Evolutionary conservation across 2,797 vertebrate species (phyloP).

Genomic region (Eleutherodactylus coqui): DNA sequence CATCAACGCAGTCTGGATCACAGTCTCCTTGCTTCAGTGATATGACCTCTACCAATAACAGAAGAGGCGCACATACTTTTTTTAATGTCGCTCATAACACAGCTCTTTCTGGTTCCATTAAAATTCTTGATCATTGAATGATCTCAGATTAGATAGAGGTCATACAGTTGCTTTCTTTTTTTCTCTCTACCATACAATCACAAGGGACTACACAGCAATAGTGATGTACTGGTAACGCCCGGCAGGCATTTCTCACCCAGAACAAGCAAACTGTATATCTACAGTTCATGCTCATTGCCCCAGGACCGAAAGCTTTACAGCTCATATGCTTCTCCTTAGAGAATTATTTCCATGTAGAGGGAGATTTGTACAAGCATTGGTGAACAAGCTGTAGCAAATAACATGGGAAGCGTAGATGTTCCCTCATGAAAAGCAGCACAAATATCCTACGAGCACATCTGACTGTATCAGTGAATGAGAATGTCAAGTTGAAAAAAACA

Average conservation of each 20-base stretch:
- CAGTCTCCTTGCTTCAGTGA: neutral
- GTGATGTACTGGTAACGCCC: neutral
- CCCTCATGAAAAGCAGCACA: neutral
- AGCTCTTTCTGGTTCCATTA: neutral
- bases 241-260: slow-evolving; percentile 30
- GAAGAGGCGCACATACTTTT: neutral
- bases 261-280: neutral
- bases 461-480: neutral
- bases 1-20: neutral
- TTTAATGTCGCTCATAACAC: neutral
- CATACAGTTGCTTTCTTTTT: neutral
- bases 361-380: slow-evolving; percentile 26
- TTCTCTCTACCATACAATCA: neutral
- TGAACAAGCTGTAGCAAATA: neutral
- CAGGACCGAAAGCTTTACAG: neutral
- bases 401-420: neutral
- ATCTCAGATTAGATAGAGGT: neutral
- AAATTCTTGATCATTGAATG: neutral
- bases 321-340: slow-evolving; percentile 1
- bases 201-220: neutral
- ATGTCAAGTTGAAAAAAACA: neutral
- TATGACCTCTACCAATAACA: neutral
- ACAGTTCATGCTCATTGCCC: neutral
- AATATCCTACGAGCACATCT: neutral
- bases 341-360: slow-evolving; percentile 11